phyloP scores from a whole-genome alignment of 2,888 invertebrate species.

The Sicus ferrugineus region DNA sequence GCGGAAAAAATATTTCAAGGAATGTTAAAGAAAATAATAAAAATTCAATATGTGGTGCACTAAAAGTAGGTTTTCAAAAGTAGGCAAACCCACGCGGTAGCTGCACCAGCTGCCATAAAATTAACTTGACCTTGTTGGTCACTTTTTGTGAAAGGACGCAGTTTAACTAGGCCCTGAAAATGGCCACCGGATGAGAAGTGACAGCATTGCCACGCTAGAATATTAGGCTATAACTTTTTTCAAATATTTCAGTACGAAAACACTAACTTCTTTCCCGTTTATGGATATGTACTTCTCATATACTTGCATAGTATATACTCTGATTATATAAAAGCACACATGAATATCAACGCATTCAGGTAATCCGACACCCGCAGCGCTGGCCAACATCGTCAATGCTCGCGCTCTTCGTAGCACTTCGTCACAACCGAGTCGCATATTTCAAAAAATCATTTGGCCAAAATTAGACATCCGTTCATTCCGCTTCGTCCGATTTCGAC shows the following conservation, averaged over 20 bases:
- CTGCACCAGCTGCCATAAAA: not conserved
- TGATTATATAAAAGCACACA: not conserved
- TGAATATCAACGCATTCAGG: slow-evolving; percentile 33
- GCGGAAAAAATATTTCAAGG: not conserved
- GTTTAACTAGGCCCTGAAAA: not conserved
- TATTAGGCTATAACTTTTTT: not conserved
- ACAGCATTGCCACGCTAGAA: not conserved
- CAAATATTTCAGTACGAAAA: not conserved
- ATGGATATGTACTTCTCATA: not conserved
- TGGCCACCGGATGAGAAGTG: not conserved
- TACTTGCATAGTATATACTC: slow-evolving; percentile 8
- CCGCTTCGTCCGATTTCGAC: slow-evolving; percentile 12
- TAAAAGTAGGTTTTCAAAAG: not conserved
- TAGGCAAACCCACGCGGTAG: slow-evolving; percentile 20
- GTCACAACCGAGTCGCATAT: not conserved
- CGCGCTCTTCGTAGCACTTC: not conserved
- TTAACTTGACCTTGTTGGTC: not conserved
- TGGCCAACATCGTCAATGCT: not conserved
- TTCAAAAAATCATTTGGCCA: slow-evolving; percentile 53
- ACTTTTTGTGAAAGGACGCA: not conserved
- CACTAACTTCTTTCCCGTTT: not conserved
- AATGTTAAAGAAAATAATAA: not conserved
- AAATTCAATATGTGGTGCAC: not conserved
- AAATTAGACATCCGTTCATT: slow-evolving; percentile 58
- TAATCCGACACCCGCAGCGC: slow-evolving; percentile 54